These are phyloP conservation scores for Bombylius major DNA, from an alignment of 2,888 invertebrate species.

Conservation along the genomic window DNA sequence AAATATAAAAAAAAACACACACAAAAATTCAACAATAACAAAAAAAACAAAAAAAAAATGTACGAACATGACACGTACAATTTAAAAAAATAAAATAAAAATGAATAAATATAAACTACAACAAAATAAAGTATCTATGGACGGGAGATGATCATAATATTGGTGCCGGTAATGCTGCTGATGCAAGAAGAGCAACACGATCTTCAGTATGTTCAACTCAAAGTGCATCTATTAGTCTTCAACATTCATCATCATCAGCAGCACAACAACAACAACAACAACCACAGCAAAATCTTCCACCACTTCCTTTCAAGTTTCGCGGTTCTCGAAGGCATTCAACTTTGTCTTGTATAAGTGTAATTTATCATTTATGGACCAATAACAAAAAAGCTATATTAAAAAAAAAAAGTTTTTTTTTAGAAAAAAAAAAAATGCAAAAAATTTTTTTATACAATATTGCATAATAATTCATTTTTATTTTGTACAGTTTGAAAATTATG, in stretches of 20 bases:
- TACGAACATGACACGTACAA: too few species aligned
- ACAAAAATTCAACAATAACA: too few species aligned
- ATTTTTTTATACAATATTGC: too few species aligned
- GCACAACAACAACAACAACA: background rate
- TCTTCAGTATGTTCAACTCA: constrained; percentile 12
- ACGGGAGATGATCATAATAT: background rate
- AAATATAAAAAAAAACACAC: too few species aligned
- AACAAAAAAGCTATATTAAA: background rate
- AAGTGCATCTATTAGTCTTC: constrained; percentile 7
- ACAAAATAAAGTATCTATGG: background rate
- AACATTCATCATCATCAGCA: background rate
- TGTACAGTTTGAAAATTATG: too few species aligned
- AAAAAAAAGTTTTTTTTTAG: background rate
- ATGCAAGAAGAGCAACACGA: constrained; percentile 13
- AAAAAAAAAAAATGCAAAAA: background rate
- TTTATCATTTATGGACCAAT: constrained; percentile 10
- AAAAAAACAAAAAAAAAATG: too few species aligned
- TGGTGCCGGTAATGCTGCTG: background rate
- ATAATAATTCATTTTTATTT: too few species aligned
- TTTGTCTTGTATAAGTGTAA: constrained; percentile 36
- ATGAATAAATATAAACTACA: background rate
- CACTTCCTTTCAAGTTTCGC: constrained; percentile 22
- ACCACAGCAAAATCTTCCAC: constrained; percentile 11
- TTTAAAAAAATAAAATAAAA: background rate
- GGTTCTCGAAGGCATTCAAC: constrained; percentile 32